Evolutionary conservation across 1,140 invertebrate genomes (phyloP), one percentile per base, ranked within the genome.

Genomic region (Cherax quadricarinatus): DNA sequence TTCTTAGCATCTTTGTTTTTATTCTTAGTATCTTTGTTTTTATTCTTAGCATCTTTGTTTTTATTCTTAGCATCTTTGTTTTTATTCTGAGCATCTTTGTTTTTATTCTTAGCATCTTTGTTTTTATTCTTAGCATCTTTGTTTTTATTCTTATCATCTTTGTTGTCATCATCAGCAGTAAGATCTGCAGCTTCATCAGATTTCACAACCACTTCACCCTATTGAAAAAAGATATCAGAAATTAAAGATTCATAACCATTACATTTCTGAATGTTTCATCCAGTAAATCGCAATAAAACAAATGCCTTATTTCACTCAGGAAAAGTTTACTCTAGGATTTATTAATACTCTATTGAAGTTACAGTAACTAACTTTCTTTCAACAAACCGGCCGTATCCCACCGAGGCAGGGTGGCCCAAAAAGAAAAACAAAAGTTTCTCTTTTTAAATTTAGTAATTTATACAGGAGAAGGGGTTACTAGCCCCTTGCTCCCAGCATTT

Each of bases 181-280:
- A 84, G 14, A 49, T 86, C 84, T 2, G 10, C 24, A 73, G 41
- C 41, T 10, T 87, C 70, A 53, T 75, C 62, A 41, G n/a, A 18
- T 78, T 86, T 18, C 10, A 48, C 83, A 78, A 14, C 70, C 49
- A 73, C 49, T 18, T 87, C 66, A 78, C 66, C 85, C 85, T 87
- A 73, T 78, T 24, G 53, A 41, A 41, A 86, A 62, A 73, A 49
- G 7, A 73, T 9, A 86, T 49, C n/a, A 24, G 16, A 48, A 3
- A 53, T 48, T 82, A 9, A 53, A 24, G 53, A 41, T 41, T 5
- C 53, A 57, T 57, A 57, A 57, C 53, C 9, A 57, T 10, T 57
- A 57, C 9, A 57, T 57, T 70, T 70, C 6, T 21, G 18, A 70
- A 70, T 70, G 66, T 70, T 18, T 6, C 5, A 21, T 70, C 18